Evolutionary conservation across 2,113 vertebrate genomes (phyloP).

Genomic region (Neotoma lepida): DNA sequence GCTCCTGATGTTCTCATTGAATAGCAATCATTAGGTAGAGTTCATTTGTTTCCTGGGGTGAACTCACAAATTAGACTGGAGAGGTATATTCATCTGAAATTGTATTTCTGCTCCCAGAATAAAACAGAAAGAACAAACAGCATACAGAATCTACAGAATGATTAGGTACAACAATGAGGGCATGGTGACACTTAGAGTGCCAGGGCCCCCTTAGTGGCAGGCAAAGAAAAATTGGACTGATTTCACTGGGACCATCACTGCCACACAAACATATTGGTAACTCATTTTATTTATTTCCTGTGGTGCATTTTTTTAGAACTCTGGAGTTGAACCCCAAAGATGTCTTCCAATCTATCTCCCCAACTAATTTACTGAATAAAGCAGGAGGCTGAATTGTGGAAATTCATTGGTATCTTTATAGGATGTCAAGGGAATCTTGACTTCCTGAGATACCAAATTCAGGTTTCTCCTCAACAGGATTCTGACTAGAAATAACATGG

Average conservation of each 20-base stretch:
- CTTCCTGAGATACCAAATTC: slow-evolving; percentile 69
- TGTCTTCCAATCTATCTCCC: slow-evolving; percentile 25
- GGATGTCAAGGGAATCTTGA: slow-evolving; percentile 61
- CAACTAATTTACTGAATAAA: slow-evolving; percentile 62
- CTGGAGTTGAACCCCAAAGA: slow-evolving; percentile 54
- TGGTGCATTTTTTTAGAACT: slow-evolving; percentile 48
- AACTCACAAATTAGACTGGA: slow-evolving; percentile 57
- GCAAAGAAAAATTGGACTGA: slow-evolving; percentile 34
- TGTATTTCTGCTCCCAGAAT: slow-evolving; percentile 36
- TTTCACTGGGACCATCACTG: background rate
- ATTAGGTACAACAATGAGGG: background rate
- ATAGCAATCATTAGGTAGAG: slow-evolving; percentile 55
- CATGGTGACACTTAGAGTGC: background rate
- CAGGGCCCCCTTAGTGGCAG: background rate
- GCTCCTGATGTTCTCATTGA: background rate
- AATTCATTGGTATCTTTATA: slow-evolving; percentile 59
- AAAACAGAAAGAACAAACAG: slow-evolving; percentile 28
- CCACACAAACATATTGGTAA: background rate
- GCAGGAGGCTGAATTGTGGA: slow-evolving; percentile 58
- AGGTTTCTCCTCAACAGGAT: slow-evolving; percentile 71
- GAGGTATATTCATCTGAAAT: background rate
- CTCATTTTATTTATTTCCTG: slow-evolving; percentile 40
- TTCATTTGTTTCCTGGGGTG: slow-evolving; percentile 68
- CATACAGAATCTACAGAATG: background rate
- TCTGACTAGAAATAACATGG: slow-evolving; percentile 75